Conservation (phyloP, 2,888 invertebrate species). For the Yponomeuta cagnagella region DNA sequence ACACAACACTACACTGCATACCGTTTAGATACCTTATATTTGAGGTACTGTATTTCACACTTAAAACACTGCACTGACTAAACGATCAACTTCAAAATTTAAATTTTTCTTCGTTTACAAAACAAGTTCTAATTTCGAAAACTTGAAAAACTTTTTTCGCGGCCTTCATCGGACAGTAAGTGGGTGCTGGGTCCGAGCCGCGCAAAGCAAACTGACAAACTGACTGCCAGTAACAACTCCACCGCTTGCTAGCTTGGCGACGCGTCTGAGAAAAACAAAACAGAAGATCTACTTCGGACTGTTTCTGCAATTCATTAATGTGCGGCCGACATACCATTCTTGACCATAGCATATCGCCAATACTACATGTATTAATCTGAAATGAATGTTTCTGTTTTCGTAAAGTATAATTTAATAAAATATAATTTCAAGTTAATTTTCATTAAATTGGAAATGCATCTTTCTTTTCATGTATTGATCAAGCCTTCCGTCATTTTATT, state of each 20-base stretch:
- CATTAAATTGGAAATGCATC: too few relatives aligned
- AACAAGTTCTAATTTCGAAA: conserved; percentile 20
- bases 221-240: conserved; percentile 23
- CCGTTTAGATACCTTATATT: background rate
- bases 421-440: too few relatives aligned
- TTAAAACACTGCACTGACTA: background rate
- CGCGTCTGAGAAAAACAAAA: background rate
- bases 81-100: background rate
- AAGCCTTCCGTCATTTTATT: background rate
- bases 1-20: conserved; percentile 33
- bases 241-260: conserved; percentile 23
- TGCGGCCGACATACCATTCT: too few relatives aligned
- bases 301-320: too few relatives aligned
- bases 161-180: background rate
- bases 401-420: too few relatives aligned
- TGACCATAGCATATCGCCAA: too few relatives aligned
- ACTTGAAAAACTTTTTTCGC: background rate
- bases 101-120: background rate
- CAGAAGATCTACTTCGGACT: background rate
- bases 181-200: conserved; percentile 60
- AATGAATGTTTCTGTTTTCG: too few relatives aligned
- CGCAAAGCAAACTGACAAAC: conserved; percentile 51
- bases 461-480: too few relatives aligned
- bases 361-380: too few relatives aligned
- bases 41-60: background rate